Evolutionary conservation across 2,888 invertebrate species (phyloP), one percentile per base, ranked within the genome.

Genomic region (Agonopterix alstromeriana): DNA sequence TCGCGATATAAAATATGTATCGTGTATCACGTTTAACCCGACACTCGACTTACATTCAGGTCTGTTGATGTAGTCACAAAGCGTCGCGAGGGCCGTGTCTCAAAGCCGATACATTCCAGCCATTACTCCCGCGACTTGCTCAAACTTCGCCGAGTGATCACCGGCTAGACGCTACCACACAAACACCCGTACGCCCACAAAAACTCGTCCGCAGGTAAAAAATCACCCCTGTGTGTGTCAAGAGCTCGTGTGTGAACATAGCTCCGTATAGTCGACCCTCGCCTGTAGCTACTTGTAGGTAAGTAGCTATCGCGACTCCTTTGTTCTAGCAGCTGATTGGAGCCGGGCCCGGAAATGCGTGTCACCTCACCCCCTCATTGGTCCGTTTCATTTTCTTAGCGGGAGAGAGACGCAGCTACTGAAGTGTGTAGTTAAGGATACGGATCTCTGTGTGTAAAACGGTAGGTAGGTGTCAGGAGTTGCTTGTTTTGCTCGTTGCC

Each of bases 271-370:
- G 70, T 55, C 77, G 79, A 79, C 81, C 79, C 82, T 73, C 67
- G 67, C 55, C 66, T 68, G 72, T 82, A 84, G 85, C 82, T 85
- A 84, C 82, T 85, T 72, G 77, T 86, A 84, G 77, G 80, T 79
- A 77, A 87, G 86, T 87, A 87, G 88, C 86, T 84, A 86, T 82
- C 84, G 78, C 81, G 76, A 77, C 73, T 85, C 89, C 82, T 85
- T 89, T 89, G 89, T 89, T 89, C 89, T 89, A 89, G 85, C 87
- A 89, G 89, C 89, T 89, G 89, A 89, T 89, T 89, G 89, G 89
- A 89, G 87, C 82, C 80, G 82, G 78, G 84, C 76, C 86, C 85
- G 88, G 89, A 88, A 87, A 86, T 89, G 89, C 88, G 89, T 89
- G 82, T 85, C 86, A 86, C 85, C 84, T 85, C 87, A 80, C 88